Evolutionary conservation across 2,113 vertebrate species (phyloP).

Genomic region (Peromyscus leucopus): DNA sequence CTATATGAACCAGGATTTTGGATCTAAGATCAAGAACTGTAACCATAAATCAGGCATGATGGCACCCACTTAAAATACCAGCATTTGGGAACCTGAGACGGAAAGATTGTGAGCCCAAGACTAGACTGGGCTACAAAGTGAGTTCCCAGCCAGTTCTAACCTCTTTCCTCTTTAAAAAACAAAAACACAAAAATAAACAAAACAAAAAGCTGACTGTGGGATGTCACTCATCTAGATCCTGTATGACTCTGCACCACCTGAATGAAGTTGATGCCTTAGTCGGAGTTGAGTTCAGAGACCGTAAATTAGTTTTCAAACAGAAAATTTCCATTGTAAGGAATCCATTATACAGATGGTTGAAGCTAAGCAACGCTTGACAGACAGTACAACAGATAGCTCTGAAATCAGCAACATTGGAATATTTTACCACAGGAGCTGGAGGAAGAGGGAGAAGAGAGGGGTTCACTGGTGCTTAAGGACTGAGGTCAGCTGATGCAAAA

Average conservation of each 20-base stretch:
- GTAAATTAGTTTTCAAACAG: slow-evolving; percentile 16
- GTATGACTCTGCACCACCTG: background rate
- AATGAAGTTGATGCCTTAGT: background rate
- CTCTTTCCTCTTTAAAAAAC: background rate
- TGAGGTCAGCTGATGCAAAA: background rate
- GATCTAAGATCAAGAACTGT: background rate
- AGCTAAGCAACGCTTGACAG: background rate
- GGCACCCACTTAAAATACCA: background rate
- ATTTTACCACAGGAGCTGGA: background rate
- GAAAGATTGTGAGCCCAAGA: background rate
- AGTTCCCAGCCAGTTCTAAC: too few species aligned
- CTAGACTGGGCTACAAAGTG: background rate
- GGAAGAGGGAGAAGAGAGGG: background rate
- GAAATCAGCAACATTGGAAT: background rate
- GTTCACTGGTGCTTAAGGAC: background rate
- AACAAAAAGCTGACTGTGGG: background rate
- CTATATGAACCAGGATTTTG: background rate
- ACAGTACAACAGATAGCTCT: background rate
- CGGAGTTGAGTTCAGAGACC: background rate
- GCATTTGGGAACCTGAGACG: background rate
- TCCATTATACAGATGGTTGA: background rate
- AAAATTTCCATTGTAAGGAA: background rate
- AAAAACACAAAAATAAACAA: background rate
- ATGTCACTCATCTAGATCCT: background rate
- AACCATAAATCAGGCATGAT: background rate